Evolutionary conservation across 2,113 vertebrate genomes (phyloP), one percentile per base, ranked within the genome.

Genomic region (Tachycineta bicolor): DNA sequence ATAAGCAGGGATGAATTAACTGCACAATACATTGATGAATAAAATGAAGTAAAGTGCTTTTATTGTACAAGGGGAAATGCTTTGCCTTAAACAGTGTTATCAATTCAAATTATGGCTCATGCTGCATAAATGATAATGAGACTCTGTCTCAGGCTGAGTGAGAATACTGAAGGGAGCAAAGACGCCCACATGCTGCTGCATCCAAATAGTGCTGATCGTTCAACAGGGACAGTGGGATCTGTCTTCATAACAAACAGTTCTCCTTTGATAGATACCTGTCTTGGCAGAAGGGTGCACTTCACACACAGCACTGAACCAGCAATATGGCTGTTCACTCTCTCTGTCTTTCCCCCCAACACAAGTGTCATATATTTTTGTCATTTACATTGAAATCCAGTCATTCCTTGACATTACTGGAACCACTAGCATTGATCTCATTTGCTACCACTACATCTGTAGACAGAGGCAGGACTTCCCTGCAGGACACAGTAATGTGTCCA

Each of bases 41-140:
- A 70, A 83, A 90, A 84, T 37, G 64, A 64, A 90, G 70, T 90
- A 63, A 75, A 83, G 90, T 5, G 0, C 15, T 86, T 93, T 92
- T 89, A 83, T 78, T 78, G 87, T 96, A 94, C 25, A 81, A 92
- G 79, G 76, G 37, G 37, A 97, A 96, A 90, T 47, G 69, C 85
- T 90, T 67, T 68, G 75, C 5, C 5, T 70, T 96, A 56, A 94
- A 78, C 58, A 60, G 76, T 44, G 82, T 69, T 73, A 94, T 90
- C 93, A 87, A 89, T 90, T 91, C 93, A 92, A 89, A 94, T 89
- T 78, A 92, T 39, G 80, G 80, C 60, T 89, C 65, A 31, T 2
- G 6, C 90, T 94, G 67, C 76, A 90, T 67, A 89, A 94, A 90
- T 77, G 63, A 53, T 94, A 91, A 94, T 83, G 79, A 93, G 92